These are phyloP conservation scores for Meandrusa payeni DNA, from an alignment of 2,888 invertebrate species.

Conservation along the genomic window DNA sequence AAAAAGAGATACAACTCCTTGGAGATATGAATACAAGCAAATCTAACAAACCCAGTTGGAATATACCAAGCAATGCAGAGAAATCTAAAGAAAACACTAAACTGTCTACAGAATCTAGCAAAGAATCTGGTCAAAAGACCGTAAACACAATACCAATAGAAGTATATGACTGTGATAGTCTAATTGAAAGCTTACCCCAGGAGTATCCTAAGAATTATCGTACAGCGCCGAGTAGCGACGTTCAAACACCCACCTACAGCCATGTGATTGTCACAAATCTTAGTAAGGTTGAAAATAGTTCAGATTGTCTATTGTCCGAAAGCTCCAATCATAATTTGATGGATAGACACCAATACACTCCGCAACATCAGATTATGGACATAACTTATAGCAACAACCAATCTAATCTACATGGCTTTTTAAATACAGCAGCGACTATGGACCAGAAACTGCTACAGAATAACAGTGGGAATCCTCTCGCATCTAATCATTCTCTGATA, in stretches of 20 bases:
- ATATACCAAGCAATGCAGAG: conserved; percentile 58
- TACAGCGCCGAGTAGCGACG: conserved; percentile 40
- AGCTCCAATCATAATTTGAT: conserved; percentile 56
- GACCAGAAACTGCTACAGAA: conserved; percentile 56
- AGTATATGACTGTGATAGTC: conserved; percentile 67
- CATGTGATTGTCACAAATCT: conserved; percentile 50
- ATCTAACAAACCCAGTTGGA: conserved; percentile 62
- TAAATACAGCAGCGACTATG: conserved; percentile 56
- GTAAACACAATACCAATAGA: conserved; percentile 65
- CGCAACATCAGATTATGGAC: conserved; percentile 51
- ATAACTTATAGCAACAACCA: conserved; percentile 53
- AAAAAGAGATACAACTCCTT: conserved; percentile 60
- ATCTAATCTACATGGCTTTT: conserved; percentile 55
- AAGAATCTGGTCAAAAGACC: conserved; percentile 44
- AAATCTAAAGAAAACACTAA: conserved; percentile 39
- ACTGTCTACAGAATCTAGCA: conserved; percentile 38
- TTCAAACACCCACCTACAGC: conserved; percentile 43
- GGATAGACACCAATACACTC: conserved; percentile 54
- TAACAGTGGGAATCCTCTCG: conserved; percentile 52
- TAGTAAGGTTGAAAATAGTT: conserved; percentile 65
- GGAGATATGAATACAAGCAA: conserved; percentile 57
- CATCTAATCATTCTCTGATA: conserved; percentile 53
- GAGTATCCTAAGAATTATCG: conserved; percentile 59
- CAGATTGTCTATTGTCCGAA: conserved; percentile 65
- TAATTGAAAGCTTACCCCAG: conserved; percentile 57